Evolutionary conservation across 2,888 invertebrate genomes (phyloP).

Genomic region (Pterobdella sp.): DNA sequence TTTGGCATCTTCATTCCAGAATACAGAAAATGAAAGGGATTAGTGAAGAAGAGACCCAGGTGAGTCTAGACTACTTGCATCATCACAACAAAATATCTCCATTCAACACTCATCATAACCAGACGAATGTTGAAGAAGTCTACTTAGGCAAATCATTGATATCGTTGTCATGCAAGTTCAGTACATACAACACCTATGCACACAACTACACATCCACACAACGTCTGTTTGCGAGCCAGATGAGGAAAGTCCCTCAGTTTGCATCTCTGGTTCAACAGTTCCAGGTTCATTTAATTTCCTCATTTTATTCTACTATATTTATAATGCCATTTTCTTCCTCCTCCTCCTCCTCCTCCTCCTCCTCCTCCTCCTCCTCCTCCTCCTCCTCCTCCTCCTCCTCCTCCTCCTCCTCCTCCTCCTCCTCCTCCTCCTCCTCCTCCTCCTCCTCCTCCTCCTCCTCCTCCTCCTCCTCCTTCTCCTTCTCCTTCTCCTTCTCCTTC

Average conservation of each 20-base stretch:
- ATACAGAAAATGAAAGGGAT: too few species aligned
- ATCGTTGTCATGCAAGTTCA: not conserved
- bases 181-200: not conserved
- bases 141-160: not conserved
- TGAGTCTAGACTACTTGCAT: too few species aligned
- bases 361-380: slow-evolving; percentile 6
- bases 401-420: slow-evolving; percentile 18
- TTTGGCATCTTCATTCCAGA: too few species aligned
- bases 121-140: too few species aligned
- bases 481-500: slow-evolving; percentile 9
- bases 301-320: too few species aligned
- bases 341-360: slow-evolving; percentile 1
- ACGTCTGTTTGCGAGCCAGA: not conserved
- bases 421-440: not conserved
- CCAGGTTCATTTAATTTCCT: too few species aligned
- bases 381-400: not conserved
- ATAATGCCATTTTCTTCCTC: not conserved
- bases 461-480: slow-evolving; percentile 6
- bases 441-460: slow-evolving; percentile 6
- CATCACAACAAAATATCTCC: too few species aligned
- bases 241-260: not conserved
- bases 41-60: too few species aligned
- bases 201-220: not conserved
- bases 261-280: not conserved
- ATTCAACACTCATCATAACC: too few species aligned